Percentiles rank a stretch among this genome's conserved stretches.
Conservation (phyloP, 2,797 vertebrate species). For the Melopsittacus undulatus region DNA sequence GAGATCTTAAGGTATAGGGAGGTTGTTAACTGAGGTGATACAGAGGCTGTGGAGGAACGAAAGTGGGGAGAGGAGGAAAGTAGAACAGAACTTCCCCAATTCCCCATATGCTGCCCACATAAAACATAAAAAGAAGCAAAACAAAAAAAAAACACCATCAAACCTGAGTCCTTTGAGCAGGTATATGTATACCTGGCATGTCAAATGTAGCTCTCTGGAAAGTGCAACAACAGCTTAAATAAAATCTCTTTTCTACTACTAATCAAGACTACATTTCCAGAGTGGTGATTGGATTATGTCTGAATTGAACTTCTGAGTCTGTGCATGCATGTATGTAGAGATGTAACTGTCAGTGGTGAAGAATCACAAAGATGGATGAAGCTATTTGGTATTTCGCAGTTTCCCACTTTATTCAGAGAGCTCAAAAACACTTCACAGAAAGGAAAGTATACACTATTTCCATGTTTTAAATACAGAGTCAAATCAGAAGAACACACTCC, state of each 20-base stretch:
- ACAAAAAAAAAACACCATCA: background rate
- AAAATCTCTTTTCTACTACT: background rate
- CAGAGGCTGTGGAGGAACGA: rapidly evolving
- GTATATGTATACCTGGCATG: background rate
- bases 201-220: background rate
- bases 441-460: background rate
- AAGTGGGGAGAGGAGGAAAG: background rate
- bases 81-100: background rate
- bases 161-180: background rate
- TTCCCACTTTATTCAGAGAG: background rate
- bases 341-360: background rate
- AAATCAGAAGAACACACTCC: background rate
- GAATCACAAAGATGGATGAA: background rate
- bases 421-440: background rate
- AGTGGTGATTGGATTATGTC: background rate
- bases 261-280: too few relatives aligned
- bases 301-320: background rate
- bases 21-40: too few relatives aligned
- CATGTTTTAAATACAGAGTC: background rate
- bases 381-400: background rate
- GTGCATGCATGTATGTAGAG: background rate
- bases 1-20: rapidly evolving
- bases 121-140: background rate
- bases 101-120: too few relatives aligned
- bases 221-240: background rate